Evolutionary conservation across 2,888 invertebrate species (phyloP), one percentile per base, ranked within the genome.

Genomic region (Mesoligia furuncula): DNA sequence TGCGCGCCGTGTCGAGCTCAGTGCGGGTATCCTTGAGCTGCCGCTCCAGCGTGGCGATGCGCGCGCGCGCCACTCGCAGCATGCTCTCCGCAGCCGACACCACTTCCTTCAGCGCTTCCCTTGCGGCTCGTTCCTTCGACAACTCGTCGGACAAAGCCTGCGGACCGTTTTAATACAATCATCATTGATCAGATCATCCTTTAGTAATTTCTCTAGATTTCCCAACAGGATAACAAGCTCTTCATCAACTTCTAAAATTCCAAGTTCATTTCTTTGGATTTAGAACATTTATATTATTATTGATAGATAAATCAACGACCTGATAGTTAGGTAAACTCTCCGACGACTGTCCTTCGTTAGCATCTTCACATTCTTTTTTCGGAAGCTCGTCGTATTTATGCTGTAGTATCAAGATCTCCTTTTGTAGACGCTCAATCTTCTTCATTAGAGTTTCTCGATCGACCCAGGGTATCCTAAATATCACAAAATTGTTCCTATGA

Each of bases 1-100:
- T 93, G 69, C 91, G 92, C 48, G 93, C 80, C 5, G 88, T 79
- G 7, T 96, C 96, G 39, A 95, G 90, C 45, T 95, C 95, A 2
- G 90, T 84, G 66, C 92, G 92, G n/a, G 90, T 86, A 6, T 95
- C 95, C 85, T 95, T 96, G 2, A 95, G 90, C 87, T 95, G 94
- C 59, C 94, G 90, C 89, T 96, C 96, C 15, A 96, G 91, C 0
- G 93, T 92, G 4, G 93, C 85, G 79, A 96, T 95, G 77, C 95
- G 93, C 8, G 93, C 91, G 39, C 96, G 94, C 61, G 96, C 96
- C 69, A 94, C 94, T 0, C 96, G 92, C 85, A 96, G 89, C 95
- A 95, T 95, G 71, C 92, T 93, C 90, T 96, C 96, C 0, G 96
- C 96, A 0, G 94, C 81, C 0, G 94, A 82, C 61, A 96, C 94